Conservation (phyloP, 2,888 invertebrate species). For the Calliopum simillimum region DNA sequence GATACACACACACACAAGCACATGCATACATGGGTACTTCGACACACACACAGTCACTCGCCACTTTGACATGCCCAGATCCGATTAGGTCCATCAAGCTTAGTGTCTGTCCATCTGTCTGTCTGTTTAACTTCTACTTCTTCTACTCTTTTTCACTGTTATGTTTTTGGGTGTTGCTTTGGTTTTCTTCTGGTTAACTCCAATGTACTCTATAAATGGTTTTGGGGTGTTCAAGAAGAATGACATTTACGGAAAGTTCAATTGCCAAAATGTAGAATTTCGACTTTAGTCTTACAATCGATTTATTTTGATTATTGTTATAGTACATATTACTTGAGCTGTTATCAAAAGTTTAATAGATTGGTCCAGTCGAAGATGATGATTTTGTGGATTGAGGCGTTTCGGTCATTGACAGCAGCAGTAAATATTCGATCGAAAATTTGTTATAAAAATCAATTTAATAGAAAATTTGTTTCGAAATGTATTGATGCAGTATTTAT, state of each 20-base stretch:
- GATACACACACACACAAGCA: neutral
- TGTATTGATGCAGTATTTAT: no score
- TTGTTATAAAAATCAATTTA: no score
- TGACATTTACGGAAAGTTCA: neutral
- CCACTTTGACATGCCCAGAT: conserved; percentile 6
- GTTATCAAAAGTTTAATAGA: conserved; percentile 9
- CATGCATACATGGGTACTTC: neutral
- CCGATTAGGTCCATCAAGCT: conserved; percentile 32
- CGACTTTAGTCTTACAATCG: conserved; percentile 24
- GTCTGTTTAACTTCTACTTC: conserved; percentile 2
- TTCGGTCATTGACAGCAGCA: no score
- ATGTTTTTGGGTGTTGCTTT: neutral
- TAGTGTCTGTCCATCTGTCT: conserved; percentile 24
- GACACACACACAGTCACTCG: neutral
- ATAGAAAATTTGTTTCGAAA: no score
- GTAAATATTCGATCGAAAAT: no score
- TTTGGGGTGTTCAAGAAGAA: neutral
- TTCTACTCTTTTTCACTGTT: neutral
- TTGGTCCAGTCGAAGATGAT: conserved; percentile 12
- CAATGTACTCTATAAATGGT: neutral
- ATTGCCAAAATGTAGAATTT: conserved; percentile 1
- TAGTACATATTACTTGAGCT: conserved; percentile 12
- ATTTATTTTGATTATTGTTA: conserved; percentile 2
- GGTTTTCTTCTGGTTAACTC: neutral
- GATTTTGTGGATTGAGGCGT: no score